These are phyloP conservation scores for Drosophila merina DNA, from an alignment of 2,888 invertebrate genomes.

Conservation along the genomic window DNA sequence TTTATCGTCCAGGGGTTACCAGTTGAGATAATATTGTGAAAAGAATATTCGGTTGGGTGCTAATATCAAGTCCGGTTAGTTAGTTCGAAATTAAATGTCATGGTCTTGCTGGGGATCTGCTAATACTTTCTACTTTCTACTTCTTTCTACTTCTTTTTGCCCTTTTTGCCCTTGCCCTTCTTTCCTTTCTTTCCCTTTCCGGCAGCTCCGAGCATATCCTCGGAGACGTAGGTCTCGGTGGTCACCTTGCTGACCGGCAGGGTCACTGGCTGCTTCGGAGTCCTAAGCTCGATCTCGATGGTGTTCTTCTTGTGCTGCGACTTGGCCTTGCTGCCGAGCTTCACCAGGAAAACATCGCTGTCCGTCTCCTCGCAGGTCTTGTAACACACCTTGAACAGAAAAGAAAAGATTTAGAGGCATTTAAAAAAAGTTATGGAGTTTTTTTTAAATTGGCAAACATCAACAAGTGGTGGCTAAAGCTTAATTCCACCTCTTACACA, in stretches of 20 bases:
- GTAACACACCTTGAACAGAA: conserved; percentile 81
- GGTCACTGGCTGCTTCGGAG: conserved; percentile 88
- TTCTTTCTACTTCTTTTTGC: conserved; percentile 39
- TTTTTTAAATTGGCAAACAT: background rate
- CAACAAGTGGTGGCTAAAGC: background rate
- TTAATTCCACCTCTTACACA: background rate
- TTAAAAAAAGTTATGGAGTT: background rate
- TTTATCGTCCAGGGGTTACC: background rate
- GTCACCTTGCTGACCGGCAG: conserved; percentile 87
- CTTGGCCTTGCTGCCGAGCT: conserved; percentile 90
- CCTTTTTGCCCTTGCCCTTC: conserved; percentile 38
- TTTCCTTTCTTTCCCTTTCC: conserved; percentile 50
- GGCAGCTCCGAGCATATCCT: conserved; percentile 80
- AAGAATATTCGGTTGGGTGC: background rate
- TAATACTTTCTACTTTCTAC: background rate
- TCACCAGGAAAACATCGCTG: conserved; percentile 89
- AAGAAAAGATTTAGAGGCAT: conserved; percentile 3
- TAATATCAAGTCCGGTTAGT: background rate
- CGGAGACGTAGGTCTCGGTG: conserved; percentile 88
- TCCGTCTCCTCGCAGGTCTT: conserved; percentile 86
- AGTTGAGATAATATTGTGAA: background rate
- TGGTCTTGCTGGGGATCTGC: background rate
- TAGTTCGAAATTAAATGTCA: background rate
- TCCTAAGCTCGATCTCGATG: conserved; percentile 89
- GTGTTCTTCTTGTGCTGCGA: conserved; percentile 88